These are phyloP conservation scores for Erinaceus europaeus DNA, from an alignment of 2,113 vertebrate genomes.

Conservation along the genomic window DNA sequence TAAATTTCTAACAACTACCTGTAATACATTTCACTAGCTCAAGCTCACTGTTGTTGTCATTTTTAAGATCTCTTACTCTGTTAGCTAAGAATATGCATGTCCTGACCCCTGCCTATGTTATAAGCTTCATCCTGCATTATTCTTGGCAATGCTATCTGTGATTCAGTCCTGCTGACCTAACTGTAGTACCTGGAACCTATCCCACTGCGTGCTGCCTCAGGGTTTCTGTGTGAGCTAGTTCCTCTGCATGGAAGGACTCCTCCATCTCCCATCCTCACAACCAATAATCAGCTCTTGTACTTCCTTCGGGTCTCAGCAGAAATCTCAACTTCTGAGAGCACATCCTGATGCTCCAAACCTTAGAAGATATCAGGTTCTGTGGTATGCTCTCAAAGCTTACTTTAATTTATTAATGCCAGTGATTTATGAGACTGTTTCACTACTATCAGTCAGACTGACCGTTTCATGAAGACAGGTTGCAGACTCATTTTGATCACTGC, in stretches of 20 bases:
- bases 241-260: not conserved
- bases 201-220: not conserved
- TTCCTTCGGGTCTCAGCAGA: not conserved
- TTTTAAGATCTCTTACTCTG: not conserved
- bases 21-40: not conserved
- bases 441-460: not conserved
- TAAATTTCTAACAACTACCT: not conserved
- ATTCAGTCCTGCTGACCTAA: not conserved
- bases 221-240: not conserved
- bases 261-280: not conserved
- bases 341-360: not conserved
- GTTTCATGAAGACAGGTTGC: not conserved
- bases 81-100: not conserved
- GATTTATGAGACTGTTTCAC: not conserved
- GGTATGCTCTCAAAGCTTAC: not conserved
- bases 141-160: not conserved
- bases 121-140: not conserved
- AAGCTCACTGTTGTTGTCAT: not conserved
- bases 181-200: not conserved
- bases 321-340: not conserved
- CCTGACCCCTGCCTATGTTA: not conserved
- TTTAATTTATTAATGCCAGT: not conserved
- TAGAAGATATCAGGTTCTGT: not conserved
- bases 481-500: not conserved
- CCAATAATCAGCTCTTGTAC: not conserved